Conservation (phyloP, 2,888 invertebrate species). For the Tetropium fuscum region DNA sequence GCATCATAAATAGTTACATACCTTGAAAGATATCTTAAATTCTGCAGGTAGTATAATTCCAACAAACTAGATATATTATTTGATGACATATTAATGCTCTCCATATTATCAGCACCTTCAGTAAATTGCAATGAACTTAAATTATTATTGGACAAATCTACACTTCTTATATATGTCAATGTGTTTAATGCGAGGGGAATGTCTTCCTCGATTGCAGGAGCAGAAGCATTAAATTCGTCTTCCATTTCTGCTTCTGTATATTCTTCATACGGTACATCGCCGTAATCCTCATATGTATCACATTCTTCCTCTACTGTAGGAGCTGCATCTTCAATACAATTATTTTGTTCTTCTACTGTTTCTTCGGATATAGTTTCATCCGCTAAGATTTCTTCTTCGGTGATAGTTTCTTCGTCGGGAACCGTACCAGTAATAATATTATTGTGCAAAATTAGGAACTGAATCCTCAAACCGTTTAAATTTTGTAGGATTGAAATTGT, state of each 20-base stretch:
- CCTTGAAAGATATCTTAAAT: conserved; percentile 56
- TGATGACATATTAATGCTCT: conserved; percentile 57
- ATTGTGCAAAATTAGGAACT: conserved; percentile 52
- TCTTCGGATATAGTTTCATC: no score
- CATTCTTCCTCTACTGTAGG: no score
- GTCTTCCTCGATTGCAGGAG: no score
- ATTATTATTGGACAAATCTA: conserved; percentile 70
- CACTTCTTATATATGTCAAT: conserved; percentile 67
- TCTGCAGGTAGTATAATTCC: conserved; percentile 60
- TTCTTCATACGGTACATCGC: no score
- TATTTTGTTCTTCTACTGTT: no score
- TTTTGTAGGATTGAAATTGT: conserved; percentile 71
- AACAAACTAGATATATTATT: conserved; percentile 60
- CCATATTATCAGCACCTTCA: conserved; percentile 60
- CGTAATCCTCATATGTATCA: no score
- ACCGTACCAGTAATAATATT: conserved; percentile 49
- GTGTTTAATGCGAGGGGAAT: conserved; percentile 64
- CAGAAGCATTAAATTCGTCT: no score
- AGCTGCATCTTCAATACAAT: no score
- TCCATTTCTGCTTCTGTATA: no score
- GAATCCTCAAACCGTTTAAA: conserved; percentile 67
- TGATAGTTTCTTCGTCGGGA: no score
- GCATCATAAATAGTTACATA: conserved; percentile 9
- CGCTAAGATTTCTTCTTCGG: no score
- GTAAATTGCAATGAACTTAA: conserved; percentile 70